phyloP scores from a whole-genome alignment of 64 coral and sea anemone genomes.

The Montipora cactus region DNA sequence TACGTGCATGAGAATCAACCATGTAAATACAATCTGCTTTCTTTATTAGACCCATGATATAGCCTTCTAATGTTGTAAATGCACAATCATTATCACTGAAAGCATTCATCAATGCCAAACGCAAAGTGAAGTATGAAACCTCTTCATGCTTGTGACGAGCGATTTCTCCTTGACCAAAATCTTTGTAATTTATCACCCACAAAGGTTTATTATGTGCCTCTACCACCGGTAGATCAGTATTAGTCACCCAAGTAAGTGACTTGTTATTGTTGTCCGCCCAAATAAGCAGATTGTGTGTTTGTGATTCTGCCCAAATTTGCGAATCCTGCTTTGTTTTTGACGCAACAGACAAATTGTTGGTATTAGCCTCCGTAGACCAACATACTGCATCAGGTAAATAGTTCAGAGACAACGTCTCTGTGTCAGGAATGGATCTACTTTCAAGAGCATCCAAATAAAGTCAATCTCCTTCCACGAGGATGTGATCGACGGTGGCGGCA shows the following conservation, averaged over 20 bases:
- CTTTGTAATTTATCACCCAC: constrained; percentile 48
- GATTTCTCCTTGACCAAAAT: constrained; percentile 29
- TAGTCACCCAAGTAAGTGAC: not conserved
- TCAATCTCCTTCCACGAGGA: too few relatives aligned
- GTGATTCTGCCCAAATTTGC: not conserved
- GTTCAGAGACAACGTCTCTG: not conserved
- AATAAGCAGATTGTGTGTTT: not conserved
- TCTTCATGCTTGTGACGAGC: not conserved
- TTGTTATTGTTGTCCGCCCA: not conserved
- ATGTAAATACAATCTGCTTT: constrained; percentile 11
- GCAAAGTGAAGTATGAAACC: constrained; percentile 30
- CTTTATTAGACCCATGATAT: constrained; percentile 39
- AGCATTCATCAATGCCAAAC: constrained; percentile 34
- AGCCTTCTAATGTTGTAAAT: constrained; percentile 29
- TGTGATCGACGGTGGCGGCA: too few relatives aligned
- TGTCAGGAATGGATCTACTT: constrained; percentile 3
- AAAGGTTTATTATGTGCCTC: constrained; percentile 3
- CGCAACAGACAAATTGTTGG: not conserved
- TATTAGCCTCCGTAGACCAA: not conserved
- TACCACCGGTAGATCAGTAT: constrained; percentile 26
- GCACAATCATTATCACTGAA: not conserved
- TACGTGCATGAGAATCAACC: constrained; percentile 25
- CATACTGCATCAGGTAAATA: not conserved
- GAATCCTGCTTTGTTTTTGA: not conserved
- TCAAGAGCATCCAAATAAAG: not conserved